Conservation (phyloP, 2,888 invertebrate genomes). For the Agapetus fuscipes region DNA sequence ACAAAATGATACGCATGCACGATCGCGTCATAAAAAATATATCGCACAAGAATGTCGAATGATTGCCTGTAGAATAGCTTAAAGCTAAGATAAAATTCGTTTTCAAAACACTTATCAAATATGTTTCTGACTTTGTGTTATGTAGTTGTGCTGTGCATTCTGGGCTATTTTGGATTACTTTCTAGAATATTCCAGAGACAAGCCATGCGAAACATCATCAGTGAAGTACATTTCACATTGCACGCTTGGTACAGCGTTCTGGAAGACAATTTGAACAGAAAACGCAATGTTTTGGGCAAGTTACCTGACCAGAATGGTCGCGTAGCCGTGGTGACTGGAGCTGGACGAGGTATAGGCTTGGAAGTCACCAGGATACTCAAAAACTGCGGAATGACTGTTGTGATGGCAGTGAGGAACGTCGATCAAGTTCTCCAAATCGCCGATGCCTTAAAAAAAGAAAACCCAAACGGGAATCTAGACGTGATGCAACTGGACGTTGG, state of each 20-base stretch:
- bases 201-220: too few species aligned
- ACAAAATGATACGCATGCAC: too few species aligned
- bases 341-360: conserved; percentile 74
- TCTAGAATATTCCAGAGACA: too few species aligned
- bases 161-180: too few species aligned
- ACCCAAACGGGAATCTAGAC: conserved; percentile 46
- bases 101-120: too few species aligned
- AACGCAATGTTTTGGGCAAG: conserved; percentile 22
- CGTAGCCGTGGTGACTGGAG: conserved; percentile 78
- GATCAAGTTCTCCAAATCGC: conserved; percentile 36
- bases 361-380: conserved; percentile 67
- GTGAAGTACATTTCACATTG: too few species aligned
- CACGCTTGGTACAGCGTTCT: neutral
- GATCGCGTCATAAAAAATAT: too few species aligned
- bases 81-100: too few species aligned
- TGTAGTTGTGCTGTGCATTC: too few species aligned
- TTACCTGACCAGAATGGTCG: conserved; percentile 54
- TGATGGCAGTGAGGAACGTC: conserved; percentile 63
- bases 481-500: conserved; percentile 66
- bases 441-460: conserved; percentile 41
- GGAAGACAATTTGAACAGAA: neutral
- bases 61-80: too few species aligned
- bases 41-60: too few species aligned
- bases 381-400: conserved; percentile 65
- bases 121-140: too few species aligned